A percentile compares a stretch with the other conserved stretches of the same genome.
Conservation (phyloP, 2,113 vertebrate genomes). For the Cranoglanis bouderius region DNA sequence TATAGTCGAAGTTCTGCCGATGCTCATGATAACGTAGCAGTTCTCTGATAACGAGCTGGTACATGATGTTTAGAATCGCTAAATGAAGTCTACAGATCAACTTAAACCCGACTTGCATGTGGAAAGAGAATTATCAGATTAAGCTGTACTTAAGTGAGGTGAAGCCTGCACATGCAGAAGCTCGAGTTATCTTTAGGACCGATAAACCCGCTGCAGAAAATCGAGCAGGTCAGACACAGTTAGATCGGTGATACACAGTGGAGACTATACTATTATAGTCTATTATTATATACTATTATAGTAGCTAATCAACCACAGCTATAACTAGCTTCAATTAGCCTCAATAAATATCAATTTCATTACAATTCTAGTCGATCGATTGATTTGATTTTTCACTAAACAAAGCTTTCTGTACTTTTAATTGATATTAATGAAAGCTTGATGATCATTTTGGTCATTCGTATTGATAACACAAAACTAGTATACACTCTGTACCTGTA, state of each 20-base stretch:
- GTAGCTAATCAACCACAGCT: background rate
- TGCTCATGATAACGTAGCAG: background rate
- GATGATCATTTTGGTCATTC: background rate
- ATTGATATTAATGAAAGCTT: background rate
- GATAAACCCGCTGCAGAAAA: background rate
- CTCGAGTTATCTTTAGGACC: slow-evolving; percentile 39
- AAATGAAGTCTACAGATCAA: slow-evolving; percentile 11
- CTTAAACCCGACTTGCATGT: slow-evolving; percentile 16
- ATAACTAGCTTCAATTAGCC: background rate
- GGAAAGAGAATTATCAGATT: slow-evolving; percentile 67
- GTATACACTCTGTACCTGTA: background rate
- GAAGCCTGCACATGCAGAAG: slow-evolving; percentile 53
- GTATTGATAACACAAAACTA: background rate
- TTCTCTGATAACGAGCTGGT: background rate
- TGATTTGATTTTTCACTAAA: background rate
- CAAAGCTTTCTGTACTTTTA: background rate
- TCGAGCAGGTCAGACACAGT: slow-evolving; percentile 21
- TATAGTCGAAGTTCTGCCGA: background rate
- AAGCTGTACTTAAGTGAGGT: slow-evolving; percentile 64
- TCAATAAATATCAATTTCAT: background rate
- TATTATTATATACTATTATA: background rate
- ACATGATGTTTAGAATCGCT: background rate
- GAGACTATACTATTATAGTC: no score
- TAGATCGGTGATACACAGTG: background rate
- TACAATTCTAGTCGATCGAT: background rate